Evolutionary conservation across 2,797 vertebrate species (phyloP), one percentile per base, ranked within the genome.

Genomic region (Echeneis naucrates): DNA sequence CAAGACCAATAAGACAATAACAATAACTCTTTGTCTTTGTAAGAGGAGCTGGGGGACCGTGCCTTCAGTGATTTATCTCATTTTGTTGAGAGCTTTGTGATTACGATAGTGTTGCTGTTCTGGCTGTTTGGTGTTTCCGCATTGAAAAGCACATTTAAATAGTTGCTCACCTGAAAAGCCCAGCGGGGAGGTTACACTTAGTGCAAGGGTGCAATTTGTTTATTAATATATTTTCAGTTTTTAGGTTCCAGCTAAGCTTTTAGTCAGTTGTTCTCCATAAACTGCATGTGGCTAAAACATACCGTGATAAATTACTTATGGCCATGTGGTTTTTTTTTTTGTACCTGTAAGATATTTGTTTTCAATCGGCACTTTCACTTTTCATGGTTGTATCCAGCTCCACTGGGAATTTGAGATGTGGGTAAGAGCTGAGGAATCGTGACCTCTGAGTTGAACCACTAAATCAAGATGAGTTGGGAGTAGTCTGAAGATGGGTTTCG

Each of bases 391-490:
- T 50, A 23, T 55, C 60, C 21, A 13, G 27, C 62, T 27, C 68
- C 27, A 27, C 23, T 1, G 62, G 27, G 60, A 79, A 50, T 75
- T 42, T 57, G 21, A 69, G 75, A 62, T 75, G 68, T 4, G 19
- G 51, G 50, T 38, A 35, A 75, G 61, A 63, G 58, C 38, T 1
- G 50, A 64, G 40, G 68, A 73, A 54, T 63, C 63, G 45, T 68
- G 78, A 85, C 80, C 78, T 77, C 59, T 47, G 57, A 50, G 68
- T 59, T 55, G 56, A 80, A 56, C 63, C 48, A 59, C 78, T 75
- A 81, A 84, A 89, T 89, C 82, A 81, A 85, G 80, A 84, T 68
- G 80, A 80, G 77, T 67, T 71, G 61, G 59, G 72, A 77, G 71
- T 68, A 56, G 76, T 58, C 78, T 60, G 72, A 76, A 88, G 81